phyloP scores from a whole-genome alignment of 2,797 vertebrate genomes.

The Craterocephalus amniculus region DNA sequence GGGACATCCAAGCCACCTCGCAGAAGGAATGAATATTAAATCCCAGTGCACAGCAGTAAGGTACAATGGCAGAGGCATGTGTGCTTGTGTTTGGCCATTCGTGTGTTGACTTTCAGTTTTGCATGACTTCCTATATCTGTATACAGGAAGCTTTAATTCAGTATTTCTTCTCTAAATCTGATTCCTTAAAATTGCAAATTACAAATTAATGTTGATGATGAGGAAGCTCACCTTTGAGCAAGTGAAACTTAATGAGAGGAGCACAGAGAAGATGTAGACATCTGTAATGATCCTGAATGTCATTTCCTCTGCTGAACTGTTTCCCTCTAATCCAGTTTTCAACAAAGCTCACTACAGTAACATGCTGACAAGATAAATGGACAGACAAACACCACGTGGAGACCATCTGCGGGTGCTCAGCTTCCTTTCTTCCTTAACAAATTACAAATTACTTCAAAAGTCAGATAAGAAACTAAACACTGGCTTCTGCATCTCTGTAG shows the following conservation, averaged over 20 bases:
- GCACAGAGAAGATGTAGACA: slow-evolving; percentile 6
- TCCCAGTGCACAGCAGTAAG: slow-evolving; percentile 32
- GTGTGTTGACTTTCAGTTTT: slow-evolving; percentile 38
- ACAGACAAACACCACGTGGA: slow-evolving; percentile 54
- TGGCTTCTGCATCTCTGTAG: too few relatives aligned
- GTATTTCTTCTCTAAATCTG: slow-evolving; percentile 27
- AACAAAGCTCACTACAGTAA: too few relatives aligned
- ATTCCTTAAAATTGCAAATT: slow-evolving; percentile 26
- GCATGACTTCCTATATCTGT: slow-evolving; percentile 31
- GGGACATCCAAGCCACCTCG: slow-evolving; percentile 64
- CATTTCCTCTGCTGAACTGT: slow-evolving; percentile 39
- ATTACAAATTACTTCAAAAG: slow-evolving; percentile 41
- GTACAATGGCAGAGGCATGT: slow-evolving; percentile 37
- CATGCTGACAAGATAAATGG: slow-evolving; percentile 37
- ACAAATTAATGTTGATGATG: neutral
- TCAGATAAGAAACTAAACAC: slow-evolving; percentile 56
- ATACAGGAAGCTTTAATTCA: slow-evolving; percentile 10
- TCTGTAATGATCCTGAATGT: slow-evolving; percentile 20
- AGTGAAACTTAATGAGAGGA: slow-evolving; percentile 13
- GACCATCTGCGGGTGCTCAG: slow-evolving; percentile 60
- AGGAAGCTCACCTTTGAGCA: slow-evolving; percentile 4
- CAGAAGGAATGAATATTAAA: slow-evolving; percentile 74
- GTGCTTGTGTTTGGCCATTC: slow-evolving; percentile 24
- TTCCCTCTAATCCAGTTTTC: slow-evolving; percentile 30
- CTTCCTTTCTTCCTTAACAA: slow-evolving; percentile 55